These are phyloP conservation scores for Perithous albicinctus DNA, from an alignment of 2,888 invertebrate genomes.

Conservation along the genomic window DNA sequence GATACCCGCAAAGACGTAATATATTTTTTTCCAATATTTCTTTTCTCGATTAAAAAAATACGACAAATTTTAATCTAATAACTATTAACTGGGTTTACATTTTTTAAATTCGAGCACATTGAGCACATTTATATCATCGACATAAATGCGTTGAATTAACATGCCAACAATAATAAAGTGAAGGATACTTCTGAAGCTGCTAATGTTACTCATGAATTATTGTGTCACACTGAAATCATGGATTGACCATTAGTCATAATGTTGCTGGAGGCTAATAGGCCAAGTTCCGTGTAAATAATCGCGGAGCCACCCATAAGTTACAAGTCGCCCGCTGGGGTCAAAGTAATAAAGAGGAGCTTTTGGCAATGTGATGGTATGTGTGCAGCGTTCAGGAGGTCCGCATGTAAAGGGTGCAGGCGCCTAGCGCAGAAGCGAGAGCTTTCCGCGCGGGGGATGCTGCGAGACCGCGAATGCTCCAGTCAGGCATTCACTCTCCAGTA, in stretches of 20 bases:
- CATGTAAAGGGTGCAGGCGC: conserved; percentile 34
- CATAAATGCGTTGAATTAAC: no score
- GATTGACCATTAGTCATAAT: conserved; percentile 39
- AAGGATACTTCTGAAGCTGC: neutral
- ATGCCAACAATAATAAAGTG: neutral
- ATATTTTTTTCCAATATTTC: no score
- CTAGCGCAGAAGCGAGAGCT: conserved; percentile 73
- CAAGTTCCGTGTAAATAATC: conserved; percentile 52
- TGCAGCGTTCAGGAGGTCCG: conserved; percentile 1
- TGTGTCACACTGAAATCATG: neutral
- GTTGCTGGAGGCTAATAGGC: conserved; percentile 44
- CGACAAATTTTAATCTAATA: no score
- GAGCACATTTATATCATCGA: no score
- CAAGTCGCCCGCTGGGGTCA: conserved; percentile 55
- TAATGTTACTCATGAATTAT: neutral
- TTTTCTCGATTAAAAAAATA: no score
- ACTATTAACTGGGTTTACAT: no score
- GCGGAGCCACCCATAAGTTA: conserved; percentile 36
- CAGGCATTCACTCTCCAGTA: conserved; percentile 70
- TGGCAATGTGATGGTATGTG: conserved; percentile 24
- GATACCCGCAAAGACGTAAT: no score
- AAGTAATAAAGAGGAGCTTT: conserved; percentile 67
- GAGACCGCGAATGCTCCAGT: conserved; percentile 68
- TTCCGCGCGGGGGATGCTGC: conserved; percentile 73
- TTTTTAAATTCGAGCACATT: no score